Evolutionary conservation across 2,797 vertebrate genomes (phyloP), one percentile per base, ranked within the genome.

Genomic region (Simalia tracyae): DNA sequence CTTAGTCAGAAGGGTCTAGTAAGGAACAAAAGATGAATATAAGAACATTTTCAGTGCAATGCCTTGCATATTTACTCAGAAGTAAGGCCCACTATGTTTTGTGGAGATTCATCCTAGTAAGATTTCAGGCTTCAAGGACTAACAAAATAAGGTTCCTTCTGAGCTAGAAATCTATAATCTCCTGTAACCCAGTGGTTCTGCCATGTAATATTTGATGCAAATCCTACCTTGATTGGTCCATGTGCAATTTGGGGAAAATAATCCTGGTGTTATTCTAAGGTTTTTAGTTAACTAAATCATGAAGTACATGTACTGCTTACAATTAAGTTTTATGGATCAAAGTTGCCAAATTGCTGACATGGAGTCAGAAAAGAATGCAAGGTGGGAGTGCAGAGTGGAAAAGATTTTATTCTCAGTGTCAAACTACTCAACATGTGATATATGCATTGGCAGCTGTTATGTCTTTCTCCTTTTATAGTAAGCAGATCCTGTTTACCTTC

Each of bases 401-500:
- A 46, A 81, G 1, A 24, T 81, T 81, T 81, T 46, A 11, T 81
- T 10, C 42, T 81, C 36, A 11, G 11, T 46, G 36, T 81, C 36
- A 46, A 11, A 9, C 72, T 81, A 46, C 19, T 24, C 17, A 46
- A 22, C 17, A 10, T 81, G 72, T 0, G 17, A 81, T 10, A 46
- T 46, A 42, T 76, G 8, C 10, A 81, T 36, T 24, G 46, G 2
- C 76, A 46, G 19, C 76, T 5, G 1, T 81, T 81, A 19, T 46
- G 19, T 46, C 76, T 46, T 81, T 81, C 19, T 81, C 8, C 19
- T 22, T 81, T 81, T 81, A 81, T 46, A 81, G 36, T 12, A 87
- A 31, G 90, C 60, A 36, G 5, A 81, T 57, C 92, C 36, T 84
- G 81, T 93, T 96, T 98, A 99, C 98, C 97, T 98, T 97, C 97